Evolutionary conservation across 2,888 invertebrate genomes (phyloP), one percentile per base, ranked within the genome.

Genomic region (Dioctria rufipes): DNA sequence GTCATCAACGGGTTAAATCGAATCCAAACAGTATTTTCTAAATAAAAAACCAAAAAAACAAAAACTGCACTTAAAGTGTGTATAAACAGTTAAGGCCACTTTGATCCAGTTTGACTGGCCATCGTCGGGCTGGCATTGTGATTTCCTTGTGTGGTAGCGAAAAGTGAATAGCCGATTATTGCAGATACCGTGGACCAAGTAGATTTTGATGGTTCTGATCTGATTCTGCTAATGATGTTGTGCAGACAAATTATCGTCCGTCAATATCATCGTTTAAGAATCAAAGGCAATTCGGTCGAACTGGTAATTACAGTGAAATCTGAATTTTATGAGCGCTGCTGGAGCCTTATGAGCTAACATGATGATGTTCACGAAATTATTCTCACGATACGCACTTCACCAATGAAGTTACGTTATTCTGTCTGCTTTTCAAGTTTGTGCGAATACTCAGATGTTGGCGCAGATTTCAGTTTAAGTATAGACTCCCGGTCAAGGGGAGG

Each of bases 91-190:
- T 78, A 78, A 4, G 51, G 67, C 9, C 66, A 51, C 61, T 66
- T 78, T 78, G 78, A 78, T 78, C 78, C 78, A 78, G 78, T 78
- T 78, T 78, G 78, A 67, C 78, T 67, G 67, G 78, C 54, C 67
- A 42, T 40, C 42, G 60, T 25, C 25, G 25, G 25, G 11, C 8
- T 40, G 60, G 73, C 40, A 39, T 66, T 66, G 51, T 78, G 51
- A 66, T 78, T 43, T 66, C 66, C 77, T 51, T 13, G n/a, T 37
- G 46, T 63, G 61, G 63, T 77, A 49, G 77, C 46, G 49, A 46
- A 63, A 63, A 61, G 46, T 77, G 49, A 61, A 77, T 43, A 77
- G 77, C 77, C 77, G 61, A 63, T 77, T 77, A 77, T 77, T 63
- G 77, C 77, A 63, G 77, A 77, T 46, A 46, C 40, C 51, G 63